Base-by-base conservation (phyloP, 2,888 invertebrate genomes). In the Agriopis leucophaearia region DNA sequence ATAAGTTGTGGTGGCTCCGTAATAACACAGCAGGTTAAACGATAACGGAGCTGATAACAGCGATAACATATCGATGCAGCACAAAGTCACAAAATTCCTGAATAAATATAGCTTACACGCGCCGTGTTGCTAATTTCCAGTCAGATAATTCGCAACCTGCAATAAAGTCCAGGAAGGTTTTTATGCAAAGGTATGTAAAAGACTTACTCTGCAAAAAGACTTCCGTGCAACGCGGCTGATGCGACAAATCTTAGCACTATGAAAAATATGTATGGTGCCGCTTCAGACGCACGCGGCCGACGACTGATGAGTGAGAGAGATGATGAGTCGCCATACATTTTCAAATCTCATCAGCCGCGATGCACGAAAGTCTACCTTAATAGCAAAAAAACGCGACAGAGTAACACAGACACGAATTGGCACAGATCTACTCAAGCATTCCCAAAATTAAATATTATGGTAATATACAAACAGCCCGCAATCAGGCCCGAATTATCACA, bases 31-130 rank as follows among this genome's bases (percentile, higher is more conserved):
- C 72, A 70, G 74, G 72, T 72, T 70, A 63, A 50, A 58, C 50
- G 70, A 72, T 72, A 72, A 54, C 66, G 48, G 48, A 8, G 0
- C 58, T 15, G 66, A 69, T 59, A 59, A 55, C 58, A 36, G 16
- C 47, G 72, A 72, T 74, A 74, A 74, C 72, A 72, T 72, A 74
- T 63, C 66, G 64, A 69, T 66, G 65, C 65, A 69, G 70, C 63
- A 64, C 66, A 60, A 57, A 58, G 36, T 44, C 36, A 67, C 51
- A 58, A 71, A 64, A 68, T 69, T 66, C 69, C 60, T 59, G 65
- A 52, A 60, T 27, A 66, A 65, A 67, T 51, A 63, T 36, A 48
- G 36, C 36, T 54, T 47, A 62, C 65, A 65, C 69, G 64, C 50
- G 66, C 59, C 44, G 63, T 13, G 54, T 50, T 64, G 50, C 59